Conservation (phyloP, 2,797 vertebrate species). For the Dallia pectoralis region DNA sequence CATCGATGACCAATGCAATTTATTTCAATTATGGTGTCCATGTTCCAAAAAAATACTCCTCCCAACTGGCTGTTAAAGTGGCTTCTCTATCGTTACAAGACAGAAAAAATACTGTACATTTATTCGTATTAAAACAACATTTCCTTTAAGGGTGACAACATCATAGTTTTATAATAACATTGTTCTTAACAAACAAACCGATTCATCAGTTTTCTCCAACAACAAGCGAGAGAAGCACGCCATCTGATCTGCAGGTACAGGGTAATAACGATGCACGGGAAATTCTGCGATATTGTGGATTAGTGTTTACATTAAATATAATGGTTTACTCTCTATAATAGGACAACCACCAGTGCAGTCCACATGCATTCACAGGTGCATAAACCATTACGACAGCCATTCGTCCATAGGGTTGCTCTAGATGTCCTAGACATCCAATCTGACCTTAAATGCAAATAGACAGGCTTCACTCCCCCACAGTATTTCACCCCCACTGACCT, state of each 20-base stretch:
- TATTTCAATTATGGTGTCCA: constrained; percentile 23
- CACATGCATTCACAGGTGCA: constrained; percentile 59
- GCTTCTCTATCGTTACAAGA: constrained; percentile 54
- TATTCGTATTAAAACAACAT: constrained; percentile 31
- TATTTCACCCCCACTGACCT: background rate
- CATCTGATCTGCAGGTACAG: constrained; percentile 44
- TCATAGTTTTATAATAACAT: constrained; percentile 19
- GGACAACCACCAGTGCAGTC: constrained; percentile 72
- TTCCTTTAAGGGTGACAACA: constrained; percentile 20
- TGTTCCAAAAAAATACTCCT: constrained; percentile 27
- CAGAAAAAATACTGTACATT: constrained; percentile 59
- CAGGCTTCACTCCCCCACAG: constrained; percentile 35
- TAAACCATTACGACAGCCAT: constrained; percentile 41
- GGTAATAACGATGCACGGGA: constrained; percentile 55
- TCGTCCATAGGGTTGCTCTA: background rate
- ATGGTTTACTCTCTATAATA: constrained; percentile 59
- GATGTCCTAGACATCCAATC: constrained; percentile 27
- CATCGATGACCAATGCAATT: constrained; percentile 31
- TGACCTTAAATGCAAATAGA: constrained; percentile 22
- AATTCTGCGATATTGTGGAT: constrained; percentile 56
- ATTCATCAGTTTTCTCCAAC: constrained; percentile 34
- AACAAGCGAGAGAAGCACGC: constrained; percentile 42
- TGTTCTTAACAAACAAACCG: constrained; percentile 49
- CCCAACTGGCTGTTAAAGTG: constrained; percentile 50
- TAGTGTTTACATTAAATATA: constrained; percentile 59